Evolutionary conservation across 1,140 invertebrate genomes (phyloP), one percentile per base, ranked within the genome.

Genomic region (Danaus melanippus): DNA sequence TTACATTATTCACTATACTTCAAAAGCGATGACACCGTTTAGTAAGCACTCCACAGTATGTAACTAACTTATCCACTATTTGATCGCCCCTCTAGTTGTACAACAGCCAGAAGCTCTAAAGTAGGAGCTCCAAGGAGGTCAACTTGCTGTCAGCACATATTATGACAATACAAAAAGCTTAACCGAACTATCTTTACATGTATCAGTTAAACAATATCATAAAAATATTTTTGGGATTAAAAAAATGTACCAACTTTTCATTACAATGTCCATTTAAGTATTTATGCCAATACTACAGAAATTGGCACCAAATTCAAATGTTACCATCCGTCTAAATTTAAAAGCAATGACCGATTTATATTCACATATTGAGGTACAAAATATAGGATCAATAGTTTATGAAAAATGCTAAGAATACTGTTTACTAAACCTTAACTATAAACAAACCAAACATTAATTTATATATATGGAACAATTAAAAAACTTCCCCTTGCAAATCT

Each of bases 121-220:
- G 1, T 32, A 0, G 21, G 21, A 32, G 21, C 7, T 32, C 21
- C 21, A 32, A 3, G 2, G 21, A 32, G 21, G 21, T 32, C 21
- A 32, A 4, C 2, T 32, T 5, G 21, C 21, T 32, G 21, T 32
- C 21, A 32, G 21, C 21, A 32, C 21, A 32, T 32, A 32, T 32
- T 32, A 32, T 32, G 21, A 32, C 21, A 32, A 32, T 32, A 32
- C 21, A 32, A 32, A 32, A 50, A 53, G 41, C 43, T 53, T 61
- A 56, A 54, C 54, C 53, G 43, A 46, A 45, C 62, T 61, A 64
- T 68, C 63, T 64, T 60, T 66, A 64, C 68, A 77, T 56, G 63
- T 71, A 76, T 81, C 75, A 78, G 71, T 74, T 73, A 74, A 74
- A 79, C 70, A 71, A 74, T 78, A 79, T 82, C 62, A 64, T 61